Conservation (phyloP, 2,888 invertebrate species). For the Macrophya alboannulata region DNA sequence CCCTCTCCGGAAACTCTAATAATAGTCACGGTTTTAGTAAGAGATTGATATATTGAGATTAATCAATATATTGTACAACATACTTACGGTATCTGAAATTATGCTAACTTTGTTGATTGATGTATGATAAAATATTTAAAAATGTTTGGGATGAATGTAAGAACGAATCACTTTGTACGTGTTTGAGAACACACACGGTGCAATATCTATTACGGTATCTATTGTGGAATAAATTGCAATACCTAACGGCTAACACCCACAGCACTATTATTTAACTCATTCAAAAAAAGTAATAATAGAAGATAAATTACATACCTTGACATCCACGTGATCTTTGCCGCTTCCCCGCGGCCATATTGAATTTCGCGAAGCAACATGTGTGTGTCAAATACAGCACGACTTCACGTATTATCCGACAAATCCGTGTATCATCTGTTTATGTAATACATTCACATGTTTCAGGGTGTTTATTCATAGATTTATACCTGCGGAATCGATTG, state of each 20-base stretch:
- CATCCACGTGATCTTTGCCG: background rate
- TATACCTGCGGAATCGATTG: background rate
- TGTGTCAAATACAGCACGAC: too few species aligned
- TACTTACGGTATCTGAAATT: too few species aligned
- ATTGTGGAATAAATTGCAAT: background rate
- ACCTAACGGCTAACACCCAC: background rate
- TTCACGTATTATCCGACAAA: too few species aligned
- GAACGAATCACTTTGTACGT: too few species aligned
- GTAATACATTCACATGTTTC: background rate
- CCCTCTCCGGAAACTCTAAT: too few species aligned
- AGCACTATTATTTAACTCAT: background rate
- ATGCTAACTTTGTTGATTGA: too few species aligned
- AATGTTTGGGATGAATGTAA: too few species aligned
- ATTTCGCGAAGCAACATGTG: background rate
- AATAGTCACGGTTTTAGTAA: too few species aligned
- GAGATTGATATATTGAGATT: too few species aligned
- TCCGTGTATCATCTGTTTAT: background rate
- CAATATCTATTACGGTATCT: background rate
- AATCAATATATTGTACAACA: too few species aligned
- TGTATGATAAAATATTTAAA: too few species aligned
- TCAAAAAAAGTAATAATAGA: background rate
- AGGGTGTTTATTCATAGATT: background rate
- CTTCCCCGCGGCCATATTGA: background rate
- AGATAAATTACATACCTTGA: background rate
- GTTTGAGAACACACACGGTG: too few species aligned